Conservation (phyloP, 2,113 vertebrate genomes). For the Malaclemys terrapin region DNA sequence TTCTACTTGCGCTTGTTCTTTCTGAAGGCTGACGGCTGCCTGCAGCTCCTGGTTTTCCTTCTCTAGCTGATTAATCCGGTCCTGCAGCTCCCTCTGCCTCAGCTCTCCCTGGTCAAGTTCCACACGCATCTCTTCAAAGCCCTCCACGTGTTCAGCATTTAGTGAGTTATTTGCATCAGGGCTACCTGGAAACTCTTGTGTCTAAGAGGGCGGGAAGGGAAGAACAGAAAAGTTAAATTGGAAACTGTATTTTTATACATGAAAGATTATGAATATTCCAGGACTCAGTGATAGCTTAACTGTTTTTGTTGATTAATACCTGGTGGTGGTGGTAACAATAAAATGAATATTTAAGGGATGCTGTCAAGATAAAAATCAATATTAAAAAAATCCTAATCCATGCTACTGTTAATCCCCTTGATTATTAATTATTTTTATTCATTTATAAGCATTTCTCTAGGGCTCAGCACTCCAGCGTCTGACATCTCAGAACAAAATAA, state of each 20-base stretch:
- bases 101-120: conserved; percentile 92
- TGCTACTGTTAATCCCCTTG: background rate
- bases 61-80: conserved; percentile 85
- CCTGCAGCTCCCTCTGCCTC: conserved; percentile 84
- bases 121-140: conserved; percentile 88
- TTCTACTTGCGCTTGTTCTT: conserved; percentile 71
- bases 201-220: conserved; percentile 67
- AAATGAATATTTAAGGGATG: background rate
- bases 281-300: background rate
- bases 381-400: background rate
- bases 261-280: background rate
- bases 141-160: conserved; percentile 82
- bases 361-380: background rate
- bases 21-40: conserved; percentile 53
- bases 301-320: background rate
- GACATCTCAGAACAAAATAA: background rate
- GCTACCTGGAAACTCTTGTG: conserved; percentile 84
- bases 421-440: background rate
- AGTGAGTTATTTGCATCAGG: conserved; percentile 84
- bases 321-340: background rate
- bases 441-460: background rate
- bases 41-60: conserved; percentile 87
- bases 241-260: background rate
- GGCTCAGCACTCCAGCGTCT: background rate
- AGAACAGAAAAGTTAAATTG: background rate